These are phyloP conservation scores for Cepaea nemoralis DNA, from an alignment of 1,140 invertebrate genomes.

Conservation along the genomic window DNA sequence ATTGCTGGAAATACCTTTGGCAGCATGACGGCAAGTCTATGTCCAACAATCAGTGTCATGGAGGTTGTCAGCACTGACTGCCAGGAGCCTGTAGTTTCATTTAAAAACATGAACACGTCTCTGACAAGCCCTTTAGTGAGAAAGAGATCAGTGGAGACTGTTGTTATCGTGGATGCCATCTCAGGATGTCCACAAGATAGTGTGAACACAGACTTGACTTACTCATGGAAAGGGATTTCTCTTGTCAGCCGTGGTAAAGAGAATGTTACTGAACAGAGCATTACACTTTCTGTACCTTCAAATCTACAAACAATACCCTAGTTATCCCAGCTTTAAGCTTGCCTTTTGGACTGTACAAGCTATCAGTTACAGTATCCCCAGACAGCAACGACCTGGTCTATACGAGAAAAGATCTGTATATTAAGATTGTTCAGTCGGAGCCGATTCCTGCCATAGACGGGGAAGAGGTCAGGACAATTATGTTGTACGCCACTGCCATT, in stretches of 20 bases:
- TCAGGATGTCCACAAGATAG: background rate
- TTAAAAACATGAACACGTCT: constrained; percentile 37
- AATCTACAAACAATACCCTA: constrained; percentile 48
- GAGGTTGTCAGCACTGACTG: constrained; percentile 31
- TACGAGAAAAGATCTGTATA: constrained; percentile 47
- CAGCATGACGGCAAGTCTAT: constrained; percentile 50
- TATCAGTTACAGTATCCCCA: constrained; percentile 60
- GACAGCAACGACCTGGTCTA: constrained; percentile 43
- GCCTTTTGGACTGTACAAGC: constrained; percentile 63
- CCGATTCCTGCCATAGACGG: constrained; percentile 61
- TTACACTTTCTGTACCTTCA: constrained; percentile 57
- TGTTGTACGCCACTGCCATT: constrained; percentile 60
- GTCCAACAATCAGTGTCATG: constrained; percentile 59
- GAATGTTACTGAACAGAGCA: constrained; percentile 47
- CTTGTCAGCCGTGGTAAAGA: constrained; percentile 1
- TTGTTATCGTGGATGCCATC: constrained; percentile 19
- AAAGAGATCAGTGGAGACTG: constrained; percentile 56
- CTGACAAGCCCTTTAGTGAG: constrained; percentile 36
- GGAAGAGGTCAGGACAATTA: constrained; percentile 52
- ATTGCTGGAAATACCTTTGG: constrained; percentile 61
- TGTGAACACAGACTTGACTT: constrained; percentile 3
- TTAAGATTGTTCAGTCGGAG: constrained; percentile 56
- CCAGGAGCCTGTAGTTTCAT: constrained; percentile 29
- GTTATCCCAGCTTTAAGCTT: constrained; percentile 56
- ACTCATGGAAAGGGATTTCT: constrained; percentile 34